Percentiles rank a stretch among this genome's conserved stretches.
Evolutionary conservation across 2,888 invertebrate species (phyloP).

Genomic region (Salticus scenicus): DNA sequence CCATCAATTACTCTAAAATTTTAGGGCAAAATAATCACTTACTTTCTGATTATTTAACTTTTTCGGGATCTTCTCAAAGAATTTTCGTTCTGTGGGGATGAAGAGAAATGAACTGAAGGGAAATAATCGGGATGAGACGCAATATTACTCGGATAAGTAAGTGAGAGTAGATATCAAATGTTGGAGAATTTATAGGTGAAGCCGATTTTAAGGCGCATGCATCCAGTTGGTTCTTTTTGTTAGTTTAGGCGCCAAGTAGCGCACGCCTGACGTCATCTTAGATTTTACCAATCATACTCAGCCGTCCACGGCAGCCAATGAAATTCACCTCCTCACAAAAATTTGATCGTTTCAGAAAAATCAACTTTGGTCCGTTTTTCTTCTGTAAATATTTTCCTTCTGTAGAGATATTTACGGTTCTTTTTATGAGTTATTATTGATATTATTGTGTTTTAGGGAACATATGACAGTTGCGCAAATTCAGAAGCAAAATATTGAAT

Average conservation of each 20-base stretch:
- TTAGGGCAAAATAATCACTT: no score
- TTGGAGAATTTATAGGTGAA: slow-evolving; percentile 43
- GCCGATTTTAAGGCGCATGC: slow-evolving; percentile 58
- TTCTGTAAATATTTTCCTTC: background rate
- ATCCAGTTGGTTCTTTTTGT: slow-evolving; percentile 50
- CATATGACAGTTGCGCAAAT: background rate
- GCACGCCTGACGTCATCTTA: slow-evolving; percentile 39
- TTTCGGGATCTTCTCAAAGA: no score
- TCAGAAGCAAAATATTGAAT: background rate
- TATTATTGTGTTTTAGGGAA: background rate
- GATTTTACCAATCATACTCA: slow-evolving; percentile 27
- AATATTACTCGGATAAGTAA: slow-evolving; percentile 16
- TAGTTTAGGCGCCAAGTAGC: slow-evolving; percentile 50
- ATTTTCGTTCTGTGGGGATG: no score
- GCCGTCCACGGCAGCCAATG: background rate
- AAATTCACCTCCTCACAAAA: background rate
- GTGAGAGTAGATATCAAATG: slow-evolving; percentile 3
- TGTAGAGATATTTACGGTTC: background rate
- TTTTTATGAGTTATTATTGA: slow-evolving; percentile 8
- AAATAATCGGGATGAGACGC: background rate
- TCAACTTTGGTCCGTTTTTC: background rate
- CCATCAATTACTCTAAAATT: no score
- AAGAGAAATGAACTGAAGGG: background rate
- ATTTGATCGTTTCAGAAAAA: background rate
- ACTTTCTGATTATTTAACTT: no score